Conservation (phyloP, 2,888 invertebrate species). For the Hetaerina titia region DNA sequence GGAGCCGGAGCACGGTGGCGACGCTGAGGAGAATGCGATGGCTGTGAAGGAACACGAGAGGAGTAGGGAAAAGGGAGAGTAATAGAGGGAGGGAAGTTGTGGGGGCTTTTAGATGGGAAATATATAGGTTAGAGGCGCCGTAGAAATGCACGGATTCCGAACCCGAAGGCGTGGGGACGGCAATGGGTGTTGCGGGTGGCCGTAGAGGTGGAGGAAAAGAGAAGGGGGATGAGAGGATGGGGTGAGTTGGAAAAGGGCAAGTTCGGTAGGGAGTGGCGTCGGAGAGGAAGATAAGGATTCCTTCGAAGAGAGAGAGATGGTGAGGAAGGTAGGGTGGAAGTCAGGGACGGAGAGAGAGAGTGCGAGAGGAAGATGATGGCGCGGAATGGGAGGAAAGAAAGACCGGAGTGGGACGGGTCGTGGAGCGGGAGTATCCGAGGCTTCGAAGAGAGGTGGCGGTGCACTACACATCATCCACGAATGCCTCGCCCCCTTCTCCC, state of each 20-base stretch:
- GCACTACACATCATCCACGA: neutral
- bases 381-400: neutral
- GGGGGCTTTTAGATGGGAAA: neutral
- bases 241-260: neutral
- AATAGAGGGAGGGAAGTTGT: neutral
- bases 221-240: no score
- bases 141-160: slow-evolving; percentile 9
- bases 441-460: neutral
- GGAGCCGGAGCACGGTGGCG: neutral
- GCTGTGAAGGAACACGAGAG: neutral
- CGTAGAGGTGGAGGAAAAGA: no score
- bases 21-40: neutral
- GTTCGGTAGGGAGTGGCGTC: neutral
- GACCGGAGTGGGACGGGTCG: neutral
- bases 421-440: neutral
- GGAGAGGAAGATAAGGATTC: neutral
- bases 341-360: neutral
- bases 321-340: neutral
- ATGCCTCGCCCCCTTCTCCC: neutral
- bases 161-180: neutral
- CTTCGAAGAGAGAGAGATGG: neutral
- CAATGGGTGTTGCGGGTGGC: neutral
- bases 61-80: neutral
- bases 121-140: neutral
- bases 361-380: neutral